Conservation (phyloP, 2,888 invertebrate genomes). For the Euzophera pinguis region DNA sequence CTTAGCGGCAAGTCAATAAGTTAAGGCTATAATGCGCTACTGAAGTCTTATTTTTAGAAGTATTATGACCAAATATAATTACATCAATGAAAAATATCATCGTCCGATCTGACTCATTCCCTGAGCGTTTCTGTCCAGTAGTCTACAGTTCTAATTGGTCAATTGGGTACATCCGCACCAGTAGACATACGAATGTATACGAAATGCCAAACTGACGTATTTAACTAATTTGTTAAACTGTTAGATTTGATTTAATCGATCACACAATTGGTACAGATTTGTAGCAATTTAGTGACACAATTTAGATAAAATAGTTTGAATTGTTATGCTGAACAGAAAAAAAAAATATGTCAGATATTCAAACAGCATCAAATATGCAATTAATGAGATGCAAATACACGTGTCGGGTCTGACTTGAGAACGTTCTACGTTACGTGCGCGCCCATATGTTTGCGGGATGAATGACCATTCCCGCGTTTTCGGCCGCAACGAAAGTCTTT, state of each 20-base stretch:
- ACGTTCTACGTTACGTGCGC: slow-evolving; percentile 47
- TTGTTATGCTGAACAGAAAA: background rate
- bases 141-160: slow-evolving; percentile 48
- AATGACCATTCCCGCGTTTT: slow-evolving; percentile 61
- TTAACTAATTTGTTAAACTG: background rate
- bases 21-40: no score
- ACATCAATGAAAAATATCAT: background rate
- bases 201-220: background rate
- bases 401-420: slow-evolving; percentile 49
- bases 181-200: slow-evolving; percentile 35
- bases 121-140: background rate
- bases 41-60: no score
- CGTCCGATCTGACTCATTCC: background rate
- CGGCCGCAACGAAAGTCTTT: slow-evolving; percentile 29
- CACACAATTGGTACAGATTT: background rate
- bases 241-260: slow-evolving; percentile 8
- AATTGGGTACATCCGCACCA: slow-evolving; percentile 67
- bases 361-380: background rate
- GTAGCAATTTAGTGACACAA: background rate
- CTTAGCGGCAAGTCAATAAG: no score
- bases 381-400: slow-evolving; percentile 42
- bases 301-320: no score
- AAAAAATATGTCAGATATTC: background rate
- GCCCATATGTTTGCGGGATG: slow-evolving; percentile 69
- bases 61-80: background rate